A percentile compares a stretch with the other conserved stretches of the same genome.
Evolutionary conservation across 2,113 vertebrate genomes (phyloP).

Genomic region (Nicator chloris): DNA sequence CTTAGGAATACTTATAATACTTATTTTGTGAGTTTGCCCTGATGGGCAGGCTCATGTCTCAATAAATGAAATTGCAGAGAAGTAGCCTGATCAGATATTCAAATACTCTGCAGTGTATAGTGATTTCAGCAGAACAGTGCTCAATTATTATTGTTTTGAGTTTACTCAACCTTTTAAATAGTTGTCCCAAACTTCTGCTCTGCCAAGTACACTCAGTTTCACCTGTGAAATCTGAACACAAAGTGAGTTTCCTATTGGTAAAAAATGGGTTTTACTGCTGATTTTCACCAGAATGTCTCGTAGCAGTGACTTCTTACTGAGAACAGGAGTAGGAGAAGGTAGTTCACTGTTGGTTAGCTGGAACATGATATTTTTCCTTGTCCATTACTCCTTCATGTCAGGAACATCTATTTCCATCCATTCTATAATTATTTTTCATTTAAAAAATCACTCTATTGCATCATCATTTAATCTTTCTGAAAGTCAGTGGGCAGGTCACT

Average conservation of each 20-base stretch:
- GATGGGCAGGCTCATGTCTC: background rate
- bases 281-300: background rate
- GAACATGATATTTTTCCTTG: background rate
- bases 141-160: background rate
- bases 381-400: background rate
- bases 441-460: background rate
- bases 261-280: background rate
- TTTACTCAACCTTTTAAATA: background rate
- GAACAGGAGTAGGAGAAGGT: background rate
- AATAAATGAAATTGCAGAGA: background rate
- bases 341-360: background rate
- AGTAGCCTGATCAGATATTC: background rate
- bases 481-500: background rate
- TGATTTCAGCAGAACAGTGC: background rate
- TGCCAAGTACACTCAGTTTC: background rate
- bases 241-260: background rate
- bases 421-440: background rate
- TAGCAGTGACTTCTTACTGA: background rate
- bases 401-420: background rate
- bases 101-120: background rate
- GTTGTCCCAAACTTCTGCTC: background rate
- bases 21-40: background rate
- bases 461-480: conserved; percentile 2
- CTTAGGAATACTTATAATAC: background rate
- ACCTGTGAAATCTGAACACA: background rate